A percentile compares a stretch with the other conserved stretches of the same genome.
Evolutionary conservation across 2,113 vertebrate genomes (phyloP).

Genomic region (Scolopax mira): DNA sequence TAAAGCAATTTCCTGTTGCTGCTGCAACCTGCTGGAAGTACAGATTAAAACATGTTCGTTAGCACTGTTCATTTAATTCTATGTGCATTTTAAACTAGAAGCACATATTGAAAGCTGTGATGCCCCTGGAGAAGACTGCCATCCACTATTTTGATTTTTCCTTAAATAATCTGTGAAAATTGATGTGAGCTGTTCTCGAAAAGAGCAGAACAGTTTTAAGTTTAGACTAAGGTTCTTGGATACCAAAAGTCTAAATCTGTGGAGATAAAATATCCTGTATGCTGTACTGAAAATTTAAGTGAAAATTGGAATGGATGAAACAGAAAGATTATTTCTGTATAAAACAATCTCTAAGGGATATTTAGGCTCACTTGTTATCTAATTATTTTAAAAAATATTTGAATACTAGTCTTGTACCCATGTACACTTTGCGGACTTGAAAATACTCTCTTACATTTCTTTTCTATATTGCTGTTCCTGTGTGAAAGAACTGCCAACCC

Average conservation of each 20-base stretch:
- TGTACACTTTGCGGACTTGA: neutral
- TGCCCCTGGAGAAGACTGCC: neutral
- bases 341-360: neutral
- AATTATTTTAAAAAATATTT: neutral
- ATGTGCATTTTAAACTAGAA: neutral
- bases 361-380: neutral
- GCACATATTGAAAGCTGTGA: neutral
- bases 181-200: neutral
- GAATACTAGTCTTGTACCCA: neutral
- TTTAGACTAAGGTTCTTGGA: neutral
- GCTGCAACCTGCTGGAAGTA: neutral
- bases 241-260: neutral
- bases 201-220: neutral
- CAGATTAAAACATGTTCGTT: neutral
- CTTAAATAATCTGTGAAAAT: neutral
- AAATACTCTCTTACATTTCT: neutral
- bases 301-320: neutral
- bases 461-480: neutral
- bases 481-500: constrained; percentile 5
- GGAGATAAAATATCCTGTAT: neutral
- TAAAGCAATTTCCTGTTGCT: neutral
- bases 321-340: neutral
- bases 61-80: neutral
- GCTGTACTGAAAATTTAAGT: neutral
- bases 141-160: neutral